Evolutionary conservation across 2,113 vertebrate genomes (phyloP).

Genomic region (Apaloderma vittatum): DNA sequence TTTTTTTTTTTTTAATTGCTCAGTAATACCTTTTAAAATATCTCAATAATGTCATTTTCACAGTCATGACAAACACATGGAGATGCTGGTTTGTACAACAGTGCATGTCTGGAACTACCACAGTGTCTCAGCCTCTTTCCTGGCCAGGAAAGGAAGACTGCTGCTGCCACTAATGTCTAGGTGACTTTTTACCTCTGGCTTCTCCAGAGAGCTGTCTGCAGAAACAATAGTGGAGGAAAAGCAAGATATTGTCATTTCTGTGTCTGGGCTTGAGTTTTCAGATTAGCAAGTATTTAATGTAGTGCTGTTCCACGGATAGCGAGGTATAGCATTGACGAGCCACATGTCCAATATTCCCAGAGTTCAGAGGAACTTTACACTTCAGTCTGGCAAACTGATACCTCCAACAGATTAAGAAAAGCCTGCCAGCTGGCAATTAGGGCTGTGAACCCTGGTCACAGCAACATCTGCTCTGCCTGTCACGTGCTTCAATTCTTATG

Average conservation of each 20-base stretch:
- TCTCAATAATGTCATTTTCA: neutral
- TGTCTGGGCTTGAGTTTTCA: neutral
- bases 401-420: conserved; percentile 28
- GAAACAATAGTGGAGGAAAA: neutral
- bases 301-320: neutral
- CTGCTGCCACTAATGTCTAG: neutral
- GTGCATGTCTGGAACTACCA: neutral
- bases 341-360: neutral
- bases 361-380: neutral
- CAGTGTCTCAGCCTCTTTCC: neutral
- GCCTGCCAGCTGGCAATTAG: conserved; percentile 3
- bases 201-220: neutral
- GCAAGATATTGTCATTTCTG: neutral
- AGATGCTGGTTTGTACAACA: neutral
- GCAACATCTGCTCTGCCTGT: conserved; percentile 37
- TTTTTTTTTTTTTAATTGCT: no score
- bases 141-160: neutral
- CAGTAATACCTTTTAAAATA: no score
- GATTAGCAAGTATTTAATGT: neutral
- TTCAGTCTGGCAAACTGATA: neutral
- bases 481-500: neutral
- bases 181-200: neutral
- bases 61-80: neutral
- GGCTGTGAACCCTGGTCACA: neutral
- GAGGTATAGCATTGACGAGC: neutral